These are phyloP conservation scores for Sminthurinus signatus DNA, from an alignment of 1,140 invertebrate species.

Conservation along the genomic window DNA sequence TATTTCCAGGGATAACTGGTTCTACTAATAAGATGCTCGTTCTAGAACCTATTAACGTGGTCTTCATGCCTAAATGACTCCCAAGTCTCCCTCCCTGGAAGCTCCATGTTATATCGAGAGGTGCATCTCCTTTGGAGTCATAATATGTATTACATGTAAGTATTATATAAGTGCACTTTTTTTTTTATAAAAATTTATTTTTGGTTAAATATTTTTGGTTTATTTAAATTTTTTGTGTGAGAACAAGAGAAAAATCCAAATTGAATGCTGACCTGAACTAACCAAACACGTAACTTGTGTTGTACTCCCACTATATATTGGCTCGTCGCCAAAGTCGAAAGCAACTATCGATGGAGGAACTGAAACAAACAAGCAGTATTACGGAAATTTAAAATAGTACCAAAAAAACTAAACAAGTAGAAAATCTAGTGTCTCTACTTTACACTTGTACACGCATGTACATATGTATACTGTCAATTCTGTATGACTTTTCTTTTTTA, in stretches of 20 bases:
- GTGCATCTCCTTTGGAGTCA: slow-evolving; percentile 50
- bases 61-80: slow-evolving; percentile 46
- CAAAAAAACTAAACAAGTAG: too few relatives aligned
- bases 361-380: slow-evolving; percentile 18
- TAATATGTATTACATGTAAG: too few relatives aligned
- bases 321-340: slow-evolving; percentile 43
- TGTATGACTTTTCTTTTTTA: too few relatives aligned
- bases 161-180: neutral
- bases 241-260: too few relatives aligned
- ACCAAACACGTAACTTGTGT: slow-evolving; percentile 50
- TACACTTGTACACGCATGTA: too few relatives aligned
- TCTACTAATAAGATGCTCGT: slow-evolving; percentile 52
- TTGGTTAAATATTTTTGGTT: neutral
- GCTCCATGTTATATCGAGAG: slow-evolving; percentile 51
- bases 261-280: slow-evolving; percentile 36
- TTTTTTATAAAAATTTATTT: neutral
- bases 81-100: slow-evolving; percentile 46
- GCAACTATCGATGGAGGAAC: slow-evolving; percentile 41
- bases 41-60: slow-evolving; percentile 50
- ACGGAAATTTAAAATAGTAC: too few relatives aligned
- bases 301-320: slow-evolving; percentile 44
- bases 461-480: too few relatives aligned
- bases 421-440: too few relatives aligned
- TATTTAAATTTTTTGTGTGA: too few relatives aligned
- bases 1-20: slow-evolving; percentile 49